Percentiles rank a stretch among this genome's conserved stretches.
Evolutionary conservation across 2,888 invertebrate species (phyloP).

Genomic region (Serripes groenlandicus): DNA sequence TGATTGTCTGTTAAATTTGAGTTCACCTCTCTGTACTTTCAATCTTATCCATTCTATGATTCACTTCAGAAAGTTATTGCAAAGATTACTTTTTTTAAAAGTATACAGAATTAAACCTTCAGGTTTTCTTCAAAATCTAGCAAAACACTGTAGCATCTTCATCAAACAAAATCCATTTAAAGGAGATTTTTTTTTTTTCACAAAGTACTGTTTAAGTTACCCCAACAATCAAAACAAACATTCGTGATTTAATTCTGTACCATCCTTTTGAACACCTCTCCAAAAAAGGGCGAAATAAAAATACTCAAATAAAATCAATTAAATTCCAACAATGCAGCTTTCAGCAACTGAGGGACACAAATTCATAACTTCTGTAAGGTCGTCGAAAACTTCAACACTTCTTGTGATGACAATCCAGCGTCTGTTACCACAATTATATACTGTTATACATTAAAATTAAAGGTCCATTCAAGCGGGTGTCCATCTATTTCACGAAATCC

Average conservation of each 20-base stretch:
- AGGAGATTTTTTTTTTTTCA: conserved; percentile 9
- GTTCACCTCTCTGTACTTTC: too few relatives aligned
- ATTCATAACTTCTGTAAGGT: conserved; percentile 43
- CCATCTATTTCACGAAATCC: conserved; percentile 9
- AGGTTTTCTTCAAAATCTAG: too few relatives aligned
- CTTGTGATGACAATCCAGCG: background rate
- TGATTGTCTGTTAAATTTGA: too few relatives aligned
- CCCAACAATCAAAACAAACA: conserved; percentile 6
- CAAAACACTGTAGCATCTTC: too few relatives aligned
- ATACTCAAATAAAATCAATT: conserved; percentile 50
- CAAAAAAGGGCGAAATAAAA: conserved; percentile 7
- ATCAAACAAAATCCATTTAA: too few relatives aligned
- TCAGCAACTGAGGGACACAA: conserved; percentile 50
- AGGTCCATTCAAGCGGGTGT: conserved; percentile 22
- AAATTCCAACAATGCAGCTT: conserved; percentile 52
- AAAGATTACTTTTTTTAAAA: too few relatives aligned
- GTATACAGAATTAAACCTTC: too few relatives aligned
- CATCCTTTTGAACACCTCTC: conserved; percentile 31
- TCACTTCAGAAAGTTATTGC: too few relatives aligned
- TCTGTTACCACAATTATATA: conserved; percentile 15
- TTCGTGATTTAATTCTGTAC: conserved; percentile 17
- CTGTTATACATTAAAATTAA: conserved; percentile 12
- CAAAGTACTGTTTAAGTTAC: background rate
- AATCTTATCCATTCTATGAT: too few relatives aligned
- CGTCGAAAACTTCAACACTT: conserved; percentile 49